Evolutionary conservation across 2,113 vertebrate species (phyloP), one percentile per base, ranked within the genome.

Genomic region (Columba janthina): DNA sequence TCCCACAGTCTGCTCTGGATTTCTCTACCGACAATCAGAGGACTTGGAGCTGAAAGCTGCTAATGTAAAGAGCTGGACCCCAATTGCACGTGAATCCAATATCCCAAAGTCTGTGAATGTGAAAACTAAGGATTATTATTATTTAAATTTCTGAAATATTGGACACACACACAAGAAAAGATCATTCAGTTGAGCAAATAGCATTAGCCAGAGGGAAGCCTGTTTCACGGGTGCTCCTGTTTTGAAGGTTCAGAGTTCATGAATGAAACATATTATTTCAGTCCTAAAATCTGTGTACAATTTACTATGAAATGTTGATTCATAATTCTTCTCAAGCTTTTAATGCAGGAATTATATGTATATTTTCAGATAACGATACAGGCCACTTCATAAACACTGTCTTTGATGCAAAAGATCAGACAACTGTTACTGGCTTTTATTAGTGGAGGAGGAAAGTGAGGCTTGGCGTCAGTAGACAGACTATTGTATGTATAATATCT

Each of bases 351-450:
- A 96, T 95, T 85, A 88, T 92, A 90, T 5, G 57, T 70, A 69
- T 44, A 60, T 94, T 89, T 93, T 91, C 88, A 95, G 96, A 96
- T 85, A 92, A 91, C 66, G 11, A 90, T 89, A 82, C 76, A 95
- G 96, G 91, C 69, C 67, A 75, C 74, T 92, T 92, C 90, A 84
- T 96, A 97, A 97, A 98, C 97, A 89, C 90, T 78, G 93, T 93
- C 97, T 98, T 97, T 97, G 98, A 98, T 97, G 96, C 94, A 95
- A 96, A 96, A 22, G 76, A 96, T 97, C 96, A 96, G 97, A 93
- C 92, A 91, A 90, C 91, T 96, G 69, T 70, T 96, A 93, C 90
- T 93, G 92, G 82, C 81, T 96, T 98, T 98, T 97, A 97, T 97
- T 83, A 96, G 94, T 11, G 2, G 86, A 76, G 82, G 88, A 97